Base-by-base conservation (phyloP, 2,797 vertebrate species). In the Myioborus miniatus region DNA sequence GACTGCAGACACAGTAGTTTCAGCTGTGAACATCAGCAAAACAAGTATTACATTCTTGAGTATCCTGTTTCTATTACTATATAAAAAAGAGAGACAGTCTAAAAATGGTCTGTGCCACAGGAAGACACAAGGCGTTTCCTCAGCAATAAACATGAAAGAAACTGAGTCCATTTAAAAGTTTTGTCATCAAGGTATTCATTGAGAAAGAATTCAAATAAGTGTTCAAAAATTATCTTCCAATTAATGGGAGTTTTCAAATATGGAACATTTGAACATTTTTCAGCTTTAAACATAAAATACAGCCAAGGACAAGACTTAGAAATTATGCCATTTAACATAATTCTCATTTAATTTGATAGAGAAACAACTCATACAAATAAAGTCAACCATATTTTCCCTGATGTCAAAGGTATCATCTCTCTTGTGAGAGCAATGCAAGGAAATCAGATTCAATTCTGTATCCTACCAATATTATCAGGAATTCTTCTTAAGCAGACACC, bases 21-120 rank as follows among this genome's bases (percentile, higher is more conserved):
- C 63, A 94, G 64, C 91, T 72, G 67, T 62, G 68, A 93, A 81
- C 79, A 92, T 89, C 76, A 79, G 68, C 58, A 88, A 74, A 85
- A 68, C 55, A 83, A 53, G 60, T 47, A 81, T 41, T 23, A 30
- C 78, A 93, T 91, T 89, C n/a, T 67, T 83, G 56, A 52, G 75
- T 60, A 74, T 80, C 75, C 43, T 60, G 34, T 94, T 83, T 83
- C 58, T 62, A 41, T 70, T 91, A 70, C 55, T 32, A 53, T 32
- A 77, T 8, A 78, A 89, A 71, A 84, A 77, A 55, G 27, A 65
- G 22, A 44, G 11, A 53, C 21, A 43, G n/a, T 62, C 87, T 67
- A 67, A 92, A 87, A 91, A 46, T 36, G 23, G n/a, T 70, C 36
- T 3, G 0, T 32, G 52, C 55, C 30, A 65, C 8, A 49, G 15